Conservation (phyloP, 2,888 invertebrate species). For the Acanthococcus lagerstroemiae region DNA sequence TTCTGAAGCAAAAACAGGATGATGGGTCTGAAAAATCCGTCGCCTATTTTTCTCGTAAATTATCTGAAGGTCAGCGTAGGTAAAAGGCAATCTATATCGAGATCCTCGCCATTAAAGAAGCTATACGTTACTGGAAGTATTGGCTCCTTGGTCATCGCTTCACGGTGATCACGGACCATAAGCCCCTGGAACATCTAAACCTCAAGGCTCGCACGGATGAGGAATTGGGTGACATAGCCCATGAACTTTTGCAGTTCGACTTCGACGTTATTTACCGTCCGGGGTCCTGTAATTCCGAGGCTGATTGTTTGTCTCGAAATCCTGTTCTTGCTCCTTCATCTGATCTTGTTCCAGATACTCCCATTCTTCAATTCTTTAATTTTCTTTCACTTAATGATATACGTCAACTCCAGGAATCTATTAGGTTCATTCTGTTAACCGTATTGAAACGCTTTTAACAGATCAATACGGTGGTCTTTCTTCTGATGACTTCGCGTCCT, state of each 20-base stretch:
- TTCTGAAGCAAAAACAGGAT: no score
- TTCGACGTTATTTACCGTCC: conserved; percentile 34
- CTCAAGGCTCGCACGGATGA: no score
- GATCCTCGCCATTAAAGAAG: conserved; percentile 31
- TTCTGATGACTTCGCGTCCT: neutral
- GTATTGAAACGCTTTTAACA: neutral
- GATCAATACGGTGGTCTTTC: neutral
- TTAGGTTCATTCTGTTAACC: neutral
- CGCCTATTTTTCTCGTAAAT: no score
- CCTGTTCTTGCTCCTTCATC: conserved; percentile 31
- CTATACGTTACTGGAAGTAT: conserved; percentile 31
- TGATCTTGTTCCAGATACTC: neutral
- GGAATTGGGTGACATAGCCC: no score
- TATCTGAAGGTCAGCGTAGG: conserved; percentile 34
- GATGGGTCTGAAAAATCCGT: no score
- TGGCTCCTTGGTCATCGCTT: conserved; percentile 28
- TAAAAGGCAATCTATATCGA: conserved; percentile 31
- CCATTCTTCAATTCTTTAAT: no score
- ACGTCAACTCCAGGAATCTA: neutral
- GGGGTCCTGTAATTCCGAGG: no score
- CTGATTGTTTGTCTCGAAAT: conserved; percentile 34
- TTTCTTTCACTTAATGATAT: neutral
- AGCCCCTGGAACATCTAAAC: no score
- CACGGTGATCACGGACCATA: conserved; percentile 29
- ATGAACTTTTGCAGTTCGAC: no score